Base-by-base conservation (phyloP, 2,797 vertebrate genomes). In the Neoniphon sammara region DNA sequence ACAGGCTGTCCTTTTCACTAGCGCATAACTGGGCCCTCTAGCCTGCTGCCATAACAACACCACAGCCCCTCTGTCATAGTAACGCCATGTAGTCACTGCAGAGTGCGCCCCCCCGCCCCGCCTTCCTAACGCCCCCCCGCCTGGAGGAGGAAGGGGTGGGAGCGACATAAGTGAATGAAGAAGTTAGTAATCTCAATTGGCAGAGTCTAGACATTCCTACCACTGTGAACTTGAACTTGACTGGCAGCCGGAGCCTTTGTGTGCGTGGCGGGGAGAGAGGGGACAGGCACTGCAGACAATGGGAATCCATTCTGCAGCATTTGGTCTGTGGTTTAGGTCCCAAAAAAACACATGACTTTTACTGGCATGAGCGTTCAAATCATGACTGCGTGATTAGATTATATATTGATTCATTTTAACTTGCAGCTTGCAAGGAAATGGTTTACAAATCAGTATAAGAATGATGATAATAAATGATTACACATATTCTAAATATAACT, bases 1-100 rank as follows among this genome's bases (percentile, higher is more conserved):
- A 97, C 97, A 98, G 95, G 94, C 94, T 82, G 94, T 95, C 93
- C 94, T 96, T 96, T 97, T 94, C 95, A 95, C 88, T 82, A 89
- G 93, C 85, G 93, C 96, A 97, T 98, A 95, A 94, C 93, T 93
- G 83, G 88, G 91, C 89, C 88, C 84, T 87, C 92, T 94, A 93
- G 94, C 89, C 90, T 75, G 93, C 96, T 97, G 95, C 96, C 97
- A 95, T 97, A 95, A 97, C 97, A 98, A 99, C 97, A 90, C 94
- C 91, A 89, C 93, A 92, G 93, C 91, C 89, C 83, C 87, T 91
- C 89, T 88, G 88, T 89, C 91, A 88, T 81, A 88, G 76, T 77
- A 88, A 89, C 82, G 49, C 72, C 85, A 83, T 81, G 83, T 75
- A 87, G 81, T 75, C 84, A 88, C 75, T 44, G 42, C 60, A 64